Percentiles rank a stretch among this genome's conserved stretches.
phyloP scores from a whole-genome alignment of 2,888 invertebrate species.

The Cataglyphis altisquamis region DNA sequence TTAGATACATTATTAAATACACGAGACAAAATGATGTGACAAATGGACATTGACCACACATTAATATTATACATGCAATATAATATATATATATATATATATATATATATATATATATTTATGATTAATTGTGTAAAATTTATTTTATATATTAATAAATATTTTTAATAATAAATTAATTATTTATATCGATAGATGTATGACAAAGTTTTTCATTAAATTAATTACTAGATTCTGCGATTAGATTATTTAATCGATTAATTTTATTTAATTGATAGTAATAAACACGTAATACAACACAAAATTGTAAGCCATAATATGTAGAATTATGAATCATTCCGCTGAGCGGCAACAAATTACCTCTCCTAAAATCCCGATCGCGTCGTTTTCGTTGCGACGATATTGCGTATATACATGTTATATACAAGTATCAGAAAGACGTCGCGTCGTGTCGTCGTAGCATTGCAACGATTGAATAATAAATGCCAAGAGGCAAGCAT shows the following conservation, averaged over 20 bases:
- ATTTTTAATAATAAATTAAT: too few relatives aligned
- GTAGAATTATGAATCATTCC: neutral
- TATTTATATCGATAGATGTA: too few relatives aligned
- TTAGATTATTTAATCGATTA: too few relatives aligned
- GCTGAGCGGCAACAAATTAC: neutral
- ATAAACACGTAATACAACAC: neutral
- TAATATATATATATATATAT: too few relatives aligned
- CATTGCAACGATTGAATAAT: conserved; percentile 76
- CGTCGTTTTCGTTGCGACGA: conserved; percentile 2
- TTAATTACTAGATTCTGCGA: too few relatives aligned
- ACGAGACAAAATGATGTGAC: too few relatives aligned
- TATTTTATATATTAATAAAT: too few relatives aligned
- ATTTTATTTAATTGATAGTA: neutral
- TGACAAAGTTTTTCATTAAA: too few relatives aligned
- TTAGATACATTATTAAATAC: too few relatives aligned
- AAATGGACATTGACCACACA: too few relatives aligned
- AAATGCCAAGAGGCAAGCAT: conserved; percentile 70
- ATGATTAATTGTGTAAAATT: neutral
- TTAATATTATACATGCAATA: too few relatives aligned
- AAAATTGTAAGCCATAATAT: neutral
- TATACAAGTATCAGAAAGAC: conserved; percentile 24
- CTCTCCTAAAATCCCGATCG: conserved; percentile 31
- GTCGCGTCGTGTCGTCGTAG: conserved; percentile 54
- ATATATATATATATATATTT: too few relatives aligned
- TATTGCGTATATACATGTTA: neutral